Evolutionary conservation across 2,888 invertebrate species (phyloP), one percentile per base, ranked within the genome.

Genomic region (Rhamphomyia laevipes): DNA sequence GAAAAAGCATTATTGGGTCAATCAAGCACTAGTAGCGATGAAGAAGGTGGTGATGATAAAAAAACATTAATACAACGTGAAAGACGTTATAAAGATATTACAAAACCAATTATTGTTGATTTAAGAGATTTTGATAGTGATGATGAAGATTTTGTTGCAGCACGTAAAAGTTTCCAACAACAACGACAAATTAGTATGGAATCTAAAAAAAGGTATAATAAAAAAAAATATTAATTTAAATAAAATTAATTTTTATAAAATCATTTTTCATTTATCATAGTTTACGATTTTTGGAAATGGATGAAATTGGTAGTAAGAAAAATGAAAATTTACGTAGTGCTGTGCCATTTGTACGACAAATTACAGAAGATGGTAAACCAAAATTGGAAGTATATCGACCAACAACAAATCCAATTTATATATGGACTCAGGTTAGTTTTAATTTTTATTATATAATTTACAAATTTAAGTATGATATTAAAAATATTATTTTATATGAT

Each of bases 121-220:
- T 61, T 71, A 18, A 70, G 70, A 55, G 57, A 57, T 45, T 51
- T 56, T 9, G 69, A 67, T 58, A 70, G 68, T 50, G 69, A 68
- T 48, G 70, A 67, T 50, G 68, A 69, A 46, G 76, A 78, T 50
- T 78, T 77, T 57, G 71, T 75, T 55, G 72, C 74, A 31, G 76
- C 77, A 15, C 69, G 80, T 18, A 76, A 76, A 49, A 77, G 74
- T 60, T 80, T 79, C 60, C 80, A 80, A 61, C 77, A 79, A 58
- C 70, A 77, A 53, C 74, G 78, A 48, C 76, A 78, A 58, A 75
- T 78, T 53, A 80, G 80, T 64, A 69, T 77, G 59, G 80, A 79
- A 54, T 78, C 78, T 66, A 76, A 77, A 56, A 78, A 76, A 58
- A 80, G 69, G 71, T 71, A 55, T 12, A 9, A 4, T 30, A n/a